A percentile compares a stretch with the other conserved stretches of the same genome.
phyloP scores from a whole-genome alignment of 2,113 vertebrate genomes.

The Scatophagus argus region DNA sequence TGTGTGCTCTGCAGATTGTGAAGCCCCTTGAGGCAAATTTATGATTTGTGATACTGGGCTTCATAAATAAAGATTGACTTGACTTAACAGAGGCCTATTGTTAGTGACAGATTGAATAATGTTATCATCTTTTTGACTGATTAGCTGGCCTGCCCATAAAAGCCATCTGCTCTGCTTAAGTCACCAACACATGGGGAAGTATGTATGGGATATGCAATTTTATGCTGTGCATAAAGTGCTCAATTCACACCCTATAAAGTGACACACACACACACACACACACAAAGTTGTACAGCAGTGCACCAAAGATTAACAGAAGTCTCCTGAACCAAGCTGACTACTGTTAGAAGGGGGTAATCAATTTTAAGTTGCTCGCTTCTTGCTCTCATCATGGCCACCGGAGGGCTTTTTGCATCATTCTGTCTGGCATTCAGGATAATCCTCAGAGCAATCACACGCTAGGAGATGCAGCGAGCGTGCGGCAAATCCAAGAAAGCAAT shows the following conservation, averaged over 20 bases:
- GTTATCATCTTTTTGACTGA: constrained; percentile 37
- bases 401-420: constrained; percentile 79
- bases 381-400: constrained; percentile 72
- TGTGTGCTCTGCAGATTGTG: neutral
- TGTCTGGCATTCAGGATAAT: constrained; percentile 76
- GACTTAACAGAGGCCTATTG: neutral
- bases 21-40: no score
- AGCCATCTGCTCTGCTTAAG: constrained; percentile 45
- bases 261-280: constrained; percentile 17
- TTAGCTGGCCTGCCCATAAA: constrained; percentile 35
- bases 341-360: constrained; percentile 72
- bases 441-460: constrained; percentile 80
- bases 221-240: constrained; percentile 56
- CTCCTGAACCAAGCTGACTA: constrained; percentile 61
- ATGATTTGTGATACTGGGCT: neutral
- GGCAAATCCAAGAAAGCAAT: constrained; percentile 74
- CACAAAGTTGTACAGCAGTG: constrained; percentile 17
- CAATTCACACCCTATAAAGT: constrained; percentile 47
- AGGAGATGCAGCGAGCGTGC: constrained; percentile 69
- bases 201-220: constrained; percentile 59
- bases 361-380: constrained; percentile 69
- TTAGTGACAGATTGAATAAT: constrained; percentile 8
- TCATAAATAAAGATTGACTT: neutral
- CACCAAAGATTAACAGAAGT: constrained; percentile 62
- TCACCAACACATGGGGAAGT: constrained; percentile 38